These are phyloP conservation scores for Abscondita cerata DNA, from an alignment of 2,888 invertebrate species.

Conservation along the genomic window DNA sequence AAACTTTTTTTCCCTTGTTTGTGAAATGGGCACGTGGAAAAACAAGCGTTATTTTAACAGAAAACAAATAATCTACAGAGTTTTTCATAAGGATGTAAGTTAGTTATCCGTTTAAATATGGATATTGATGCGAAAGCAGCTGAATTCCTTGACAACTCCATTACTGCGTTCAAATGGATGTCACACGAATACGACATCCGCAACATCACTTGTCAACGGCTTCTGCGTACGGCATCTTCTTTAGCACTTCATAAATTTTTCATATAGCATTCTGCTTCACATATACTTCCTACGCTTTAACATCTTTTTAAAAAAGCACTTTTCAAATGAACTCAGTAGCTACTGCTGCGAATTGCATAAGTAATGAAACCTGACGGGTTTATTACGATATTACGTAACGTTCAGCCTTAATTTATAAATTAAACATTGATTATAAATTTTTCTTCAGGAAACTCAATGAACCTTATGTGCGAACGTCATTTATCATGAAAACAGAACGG, in stretches of 20 bases:
- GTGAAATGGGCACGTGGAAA: conserved; percentile 15
- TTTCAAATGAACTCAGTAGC: conserved; percentile 8
- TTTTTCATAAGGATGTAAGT: conserved; percentile 15
- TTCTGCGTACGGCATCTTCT: conserved; percentile 23
- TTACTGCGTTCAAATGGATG: conserved; percentile 32
- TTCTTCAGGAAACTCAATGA: not conserved
- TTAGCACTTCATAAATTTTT: conserved; percentile 27
- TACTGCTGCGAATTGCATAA: not conserved
- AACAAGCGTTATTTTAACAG: conserved; percentile 17
- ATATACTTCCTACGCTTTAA: conserved; percentile 12
- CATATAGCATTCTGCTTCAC: conserved; percentile 21
- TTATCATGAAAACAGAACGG: conserved; percentile 5
- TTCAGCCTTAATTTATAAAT: not conserved
- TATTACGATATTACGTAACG: not conserved
- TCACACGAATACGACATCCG: conserved; percentile 25
- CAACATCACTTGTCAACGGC: conserved; percentile 31
- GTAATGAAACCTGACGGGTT: not conserved
- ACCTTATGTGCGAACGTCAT: conserved; percentile 7
- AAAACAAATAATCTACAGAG: conserved; percentile 15
- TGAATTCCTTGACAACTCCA: conserved; percentile 29
- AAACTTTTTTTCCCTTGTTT: conserved; percentile 20
- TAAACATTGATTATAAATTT: conserved; percentile 8
- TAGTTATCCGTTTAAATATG: conserved; percentile 25
- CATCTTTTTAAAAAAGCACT: conserved; percentile 14
- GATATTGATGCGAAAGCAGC: conserved; percentile 25